Evolutionary conservation across 2,888 invertebrate species (phyloP).

Genomic region (Drosophila greeni): DNA sequence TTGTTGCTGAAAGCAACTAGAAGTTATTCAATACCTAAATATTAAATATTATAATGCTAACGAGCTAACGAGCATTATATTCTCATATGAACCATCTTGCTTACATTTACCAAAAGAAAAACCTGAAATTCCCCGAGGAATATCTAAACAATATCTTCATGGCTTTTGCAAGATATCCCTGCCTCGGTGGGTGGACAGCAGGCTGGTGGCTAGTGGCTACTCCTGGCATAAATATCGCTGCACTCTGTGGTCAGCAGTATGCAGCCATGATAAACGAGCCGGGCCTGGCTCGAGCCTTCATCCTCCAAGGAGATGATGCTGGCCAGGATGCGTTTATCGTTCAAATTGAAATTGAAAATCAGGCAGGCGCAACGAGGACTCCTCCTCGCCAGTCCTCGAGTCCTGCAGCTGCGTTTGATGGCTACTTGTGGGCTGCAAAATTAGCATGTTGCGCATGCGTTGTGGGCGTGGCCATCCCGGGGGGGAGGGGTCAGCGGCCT

Average conservation of each 20-base stretch:
- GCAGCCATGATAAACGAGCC: constrained; percentile 47
- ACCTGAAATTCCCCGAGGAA: neutral
- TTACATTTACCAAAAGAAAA: too few relatives aligned
- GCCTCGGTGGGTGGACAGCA: constrained; percentile 5
- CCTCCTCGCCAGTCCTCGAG: neutral
- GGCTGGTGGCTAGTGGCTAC: too few relatives aligned
- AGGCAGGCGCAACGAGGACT: constrained; percentile 32
- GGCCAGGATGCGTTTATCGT: constrained; percentile 39
- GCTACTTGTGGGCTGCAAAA: constrained; percentile 29
- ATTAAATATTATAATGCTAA: neutral
- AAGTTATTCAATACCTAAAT: neutral
- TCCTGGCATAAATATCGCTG: constrained; percentile 47
- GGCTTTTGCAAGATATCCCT: neutral
- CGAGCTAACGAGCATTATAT: neutral
- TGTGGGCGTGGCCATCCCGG: constrained; percentile 47
- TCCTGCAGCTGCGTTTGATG: constrained; percentile 35
- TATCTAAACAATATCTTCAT: neutral
- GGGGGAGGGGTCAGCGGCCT: constrained; percentile 8
- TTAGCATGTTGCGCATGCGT: constrained; percentile 61
- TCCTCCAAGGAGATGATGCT: neutral
- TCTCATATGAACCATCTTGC: too few relatives aligned
- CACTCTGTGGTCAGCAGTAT: constrained; percentile 50
- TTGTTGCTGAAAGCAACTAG: neutral
- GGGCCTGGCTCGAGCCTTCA: constrained; percentile 13
- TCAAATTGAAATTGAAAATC: constrained; percentile 52